Conservation (phyloP, 2,113 vertebrate species). For the Dipodomys ordii region DNA sequence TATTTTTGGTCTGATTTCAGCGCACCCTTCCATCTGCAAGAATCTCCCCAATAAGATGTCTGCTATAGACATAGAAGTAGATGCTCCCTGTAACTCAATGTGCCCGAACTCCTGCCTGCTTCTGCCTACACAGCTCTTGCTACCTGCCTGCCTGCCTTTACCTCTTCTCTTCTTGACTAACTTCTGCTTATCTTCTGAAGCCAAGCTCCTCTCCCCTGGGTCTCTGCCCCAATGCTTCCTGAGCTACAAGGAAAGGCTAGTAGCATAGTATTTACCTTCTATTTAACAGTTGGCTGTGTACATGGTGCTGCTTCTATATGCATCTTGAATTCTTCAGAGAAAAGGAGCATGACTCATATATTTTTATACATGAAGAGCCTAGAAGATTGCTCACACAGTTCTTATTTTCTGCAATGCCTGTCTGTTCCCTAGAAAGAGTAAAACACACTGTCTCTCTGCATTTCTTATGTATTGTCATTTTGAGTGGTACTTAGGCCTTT, state of each 20-base stretch:
- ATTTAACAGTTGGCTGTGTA: not conserved
- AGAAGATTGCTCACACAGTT: not conserved
- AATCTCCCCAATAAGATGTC: not conserved
- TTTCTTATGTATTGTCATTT: not conserved
- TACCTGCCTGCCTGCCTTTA: not conserved
- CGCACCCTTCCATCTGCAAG: not conserved
- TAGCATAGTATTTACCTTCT: not conserved
- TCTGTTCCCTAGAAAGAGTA: not conserved
- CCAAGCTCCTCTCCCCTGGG: not conserved
- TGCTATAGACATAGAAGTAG: rapidly evolving
- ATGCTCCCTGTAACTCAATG: too few relatives aligned
- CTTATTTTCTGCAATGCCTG: not conserved
- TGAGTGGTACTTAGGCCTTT: not conserved
- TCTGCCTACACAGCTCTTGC: not conserved
- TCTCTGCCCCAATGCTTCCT: not conserved
- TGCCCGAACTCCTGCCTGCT: not conserved
- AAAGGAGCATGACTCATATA: not conserved
- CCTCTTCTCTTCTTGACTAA: not conserved
- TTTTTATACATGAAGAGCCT: not conserved
- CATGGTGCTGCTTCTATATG: not conserved
- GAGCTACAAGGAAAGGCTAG: not conserved
- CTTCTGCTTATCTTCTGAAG: not conserved
- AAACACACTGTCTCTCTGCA: not conserved
- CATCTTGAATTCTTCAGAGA: conserved; percentile 13
- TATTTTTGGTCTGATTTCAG: not conserved